These are phyloP conservation scores for Aeoliscus strigatus DNA, from an alignment of 2,797 vertebrate genomes.

Conservation along the genomic window DNA sequence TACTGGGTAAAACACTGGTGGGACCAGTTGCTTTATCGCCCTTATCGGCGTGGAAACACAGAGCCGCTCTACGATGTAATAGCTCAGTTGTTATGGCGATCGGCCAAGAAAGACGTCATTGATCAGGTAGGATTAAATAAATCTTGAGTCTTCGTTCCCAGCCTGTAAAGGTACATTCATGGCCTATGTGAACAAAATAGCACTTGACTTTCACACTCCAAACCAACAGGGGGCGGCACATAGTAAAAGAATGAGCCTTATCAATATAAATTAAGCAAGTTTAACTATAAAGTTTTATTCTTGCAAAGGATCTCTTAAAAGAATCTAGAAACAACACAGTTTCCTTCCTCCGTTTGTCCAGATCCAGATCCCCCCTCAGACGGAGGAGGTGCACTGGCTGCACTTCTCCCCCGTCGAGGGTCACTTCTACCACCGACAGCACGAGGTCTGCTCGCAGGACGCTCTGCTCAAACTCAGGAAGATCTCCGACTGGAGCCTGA, in stretches of 20 bases:
- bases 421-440: constrained; percentile 98
- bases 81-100: constrained; percentile 90
- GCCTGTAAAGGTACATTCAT: no score
- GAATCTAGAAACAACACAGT: no score
- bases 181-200: no score
- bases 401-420: constrained; percentile 96
- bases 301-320: no score
- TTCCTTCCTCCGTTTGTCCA: constrained; percentile 36
- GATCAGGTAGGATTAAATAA: constrained; percentile 81
- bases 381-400: constrained; percentile 94
- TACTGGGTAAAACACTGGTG: constrained; percentile 98
- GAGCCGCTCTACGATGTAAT: constrained; percentile 84
- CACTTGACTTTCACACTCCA: no score
- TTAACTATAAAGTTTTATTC: no score
- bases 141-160: background rate
- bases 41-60: constrained; percentile 88
- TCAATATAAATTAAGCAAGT: no score
- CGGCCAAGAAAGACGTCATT: constrained; percentile 96
- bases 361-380: constrained; percentile 98
- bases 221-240: no score
- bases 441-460: constrained; percentile 97
- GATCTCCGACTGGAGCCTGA: constrained; percentile 95
- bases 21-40: constrained; percentile 91
- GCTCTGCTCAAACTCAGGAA: constrained; percentile 91
- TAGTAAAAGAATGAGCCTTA: no score